A percentile compares a stretch with the other conserved stretches of the same genome.
These are phyloP conservation scores for Protonibea diacanthus DNA, from an alignment of 2,797 vertebrate genomes.

Conservation along the genomic window DNA sequence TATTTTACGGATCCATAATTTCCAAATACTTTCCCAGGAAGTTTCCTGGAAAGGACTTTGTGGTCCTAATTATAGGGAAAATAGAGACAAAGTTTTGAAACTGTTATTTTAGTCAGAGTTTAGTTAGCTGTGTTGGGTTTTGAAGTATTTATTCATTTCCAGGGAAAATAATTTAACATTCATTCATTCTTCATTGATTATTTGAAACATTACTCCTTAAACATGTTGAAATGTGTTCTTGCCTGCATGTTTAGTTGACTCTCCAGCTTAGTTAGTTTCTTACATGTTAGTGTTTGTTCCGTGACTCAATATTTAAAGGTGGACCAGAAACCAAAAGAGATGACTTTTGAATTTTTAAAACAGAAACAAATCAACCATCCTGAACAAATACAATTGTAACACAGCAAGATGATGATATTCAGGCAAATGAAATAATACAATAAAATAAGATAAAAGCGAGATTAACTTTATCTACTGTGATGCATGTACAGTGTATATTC, in stretches of 20 bases:
- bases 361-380: slow-evolving; percentile 8
- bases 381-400: background rate
- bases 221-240: background rate
- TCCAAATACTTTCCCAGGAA: background rate
- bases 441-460: background rate
- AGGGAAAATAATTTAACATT: background rate
- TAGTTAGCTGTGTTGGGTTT: background rate
- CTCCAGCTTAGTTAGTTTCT: background rate
- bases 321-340: background rate
- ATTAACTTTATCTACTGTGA: slow-evolving; percentile 12
- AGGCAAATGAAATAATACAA: background rate
- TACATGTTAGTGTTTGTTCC: background rate
- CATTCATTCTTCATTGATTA: background rate
- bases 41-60: background rate
- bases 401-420: background rate
- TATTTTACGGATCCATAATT: background rate
- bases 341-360: background rate
- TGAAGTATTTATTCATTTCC: background rate
- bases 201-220: background rate
- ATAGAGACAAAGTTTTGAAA: background rate
- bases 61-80: background rate
- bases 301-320: background rate
- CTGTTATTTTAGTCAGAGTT: background rate
- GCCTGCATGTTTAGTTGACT: background rate
- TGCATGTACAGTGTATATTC: background rate